Percentiles rank a stretch among this genome's conserved stretches.
phyloP scores from a whole-genome alignment of 2,888 invertebrate genomes.

The Aelia acuminata region DNA sequence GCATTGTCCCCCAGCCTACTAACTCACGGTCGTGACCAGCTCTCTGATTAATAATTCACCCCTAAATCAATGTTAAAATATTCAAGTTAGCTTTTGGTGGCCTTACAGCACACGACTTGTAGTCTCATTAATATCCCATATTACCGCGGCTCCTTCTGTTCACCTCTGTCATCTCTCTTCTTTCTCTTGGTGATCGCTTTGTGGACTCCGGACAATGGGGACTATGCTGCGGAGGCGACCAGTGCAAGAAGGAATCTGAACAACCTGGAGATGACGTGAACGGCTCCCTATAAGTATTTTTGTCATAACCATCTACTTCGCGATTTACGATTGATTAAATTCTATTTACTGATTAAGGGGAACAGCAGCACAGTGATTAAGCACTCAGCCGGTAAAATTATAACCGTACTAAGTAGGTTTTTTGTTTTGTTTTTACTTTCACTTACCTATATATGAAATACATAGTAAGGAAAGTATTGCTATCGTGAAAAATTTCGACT shows the following conservation, averaged over 20 bases:
- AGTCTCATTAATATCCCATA: conserved; percentile 43
- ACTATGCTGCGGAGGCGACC: neutral
- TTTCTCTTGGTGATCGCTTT: neutral
- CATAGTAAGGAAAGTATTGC: too few species aligned
- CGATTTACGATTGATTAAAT: too few species aligned
- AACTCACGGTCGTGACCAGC: conserved; percentile 47
- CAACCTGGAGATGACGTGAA: neutral
- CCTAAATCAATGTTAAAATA: conserved; percentile 55
- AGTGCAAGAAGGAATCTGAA: neutral
- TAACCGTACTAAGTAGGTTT: too few species aligned
- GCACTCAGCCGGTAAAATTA: too few species aligned
- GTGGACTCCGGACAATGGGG: neutral
- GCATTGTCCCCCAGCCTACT: conserved; percentile 13
- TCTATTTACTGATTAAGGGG: too few species aligned
- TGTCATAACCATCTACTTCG: too few species aligned
- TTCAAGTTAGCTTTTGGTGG: conserved; percentile 52
- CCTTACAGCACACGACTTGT: conserved; percentile 47
- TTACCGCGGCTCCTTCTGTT: conserved; percentile 40
- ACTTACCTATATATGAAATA: too few species aligned
- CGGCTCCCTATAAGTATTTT: too few species aligned
- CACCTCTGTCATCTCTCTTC: neutral
- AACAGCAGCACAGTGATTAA: too few species aligned
- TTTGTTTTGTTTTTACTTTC: too few species aligned
- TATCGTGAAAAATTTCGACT: too few species aligned
- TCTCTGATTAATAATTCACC: conserved; percentile 53